Evolutionary conservation across 2,797 vertebrate genomes (phyloP), one percentile per base, ranked within the genome.

Genomic region (Orestias chungarensis): DNA sequence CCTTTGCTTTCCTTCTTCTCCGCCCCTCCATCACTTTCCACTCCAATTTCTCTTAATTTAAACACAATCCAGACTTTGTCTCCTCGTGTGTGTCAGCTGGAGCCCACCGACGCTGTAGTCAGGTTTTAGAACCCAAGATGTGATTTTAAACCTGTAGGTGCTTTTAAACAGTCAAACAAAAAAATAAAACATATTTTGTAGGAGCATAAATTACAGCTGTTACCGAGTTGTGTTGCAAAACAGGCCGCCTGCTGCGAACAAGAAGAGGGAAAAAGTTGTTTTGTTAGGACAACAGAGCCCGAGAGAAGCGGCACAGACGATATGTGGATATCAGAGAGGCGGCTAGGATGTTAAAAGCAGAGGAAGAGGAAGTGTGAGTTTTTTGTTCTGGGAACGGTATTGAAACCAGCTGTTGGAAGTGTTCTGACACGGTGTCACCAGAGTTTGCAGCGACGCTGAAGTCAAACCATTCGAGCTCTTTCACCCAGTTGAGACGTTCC

Each of bases 1-100:
- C 88, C 82, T 84, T 79, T 81, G 75, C 69, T 71, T 89, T 89
- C 85, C 88, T 89, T 78, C 82, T 83, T 79, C 66, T 66, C 59
- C 68, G n/a, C 76, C 76, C 55, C 79, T 29, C 12, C 15, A 52
- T 68, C 43, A 20, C 70, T 80, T 73, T 74, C 68, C 61, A 33
- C 55, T 68, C 55, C 52, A 52, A 2, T 61, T 64, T 44, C 55
- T 54, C 12, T 18, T 31, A 75, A 74, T 82, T 50, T 82, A 66
- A 65, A 83, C 74, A 61, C 52, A 54, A 8, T 20, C 6, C 6
- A 38, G 33, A 46, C 20, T n/a, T 18, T 29, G 43, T 33, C 66
- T 66, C 38, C 57, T 43, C n/a, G 1, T 47, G 11, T n/a, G 9
- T 43, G 55, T 66, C 35, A 35, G 33, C 38, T 23, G 66, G 65